These are phyloP conservation scores for Tetheella fluctuosa DNA, from an alignment of 2,888 invertebrate genomes.

Conservation along the genomic window DNA sequence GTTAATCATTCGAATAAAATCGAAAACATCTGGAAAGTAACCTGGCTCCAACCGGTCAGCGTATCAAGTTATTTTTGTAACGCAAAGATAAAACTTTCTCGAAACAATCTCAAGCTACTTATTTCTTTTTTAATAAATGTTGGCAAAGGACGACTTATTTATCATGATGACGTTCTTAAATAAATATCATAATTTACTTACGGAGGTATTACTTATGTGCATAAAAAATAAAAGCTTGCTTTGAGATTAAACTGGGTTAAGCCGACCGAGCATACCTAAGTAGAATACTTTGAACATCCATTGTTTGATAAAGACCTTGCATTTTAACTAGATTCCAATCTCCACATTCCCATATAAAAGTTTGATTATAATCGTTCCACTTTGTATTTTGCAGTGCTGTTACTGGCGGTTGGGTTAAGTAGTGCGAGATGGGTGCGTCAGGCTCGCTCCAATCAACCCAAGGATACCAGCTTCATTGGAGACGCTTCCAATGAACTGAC, in stretches of 20 bases:
- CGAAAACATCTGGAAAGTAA: slow-evolving; percentile 8
- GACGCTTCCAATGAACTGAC: slow-evolving; percentile 80
- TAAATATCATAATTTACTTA: too few species aligned
- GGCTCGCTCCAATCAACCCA: slow-evolving; percentile 60
- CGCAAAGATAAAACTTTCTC: slow-evolving; percentile 2
- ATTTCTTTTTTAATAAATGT: not conserved
- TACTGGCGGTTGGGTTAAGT: slow-evolving; percentile 55
- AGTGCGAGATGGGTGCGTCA: slow-evolving; percentile 70
- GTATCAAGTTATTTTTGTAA: slow-evolving; percentile 6
- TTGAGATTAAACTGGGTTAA: slow-evolving; percentile 4
- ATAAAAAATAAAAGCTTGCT: not conserved
- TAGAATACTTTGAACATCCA: not conserved
- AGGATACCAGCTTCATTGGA: slow-evolving; percentile 76
- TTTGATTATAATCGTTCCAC: not conserved
- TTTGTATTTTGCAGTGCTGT: slow-evolving; percentile 55
- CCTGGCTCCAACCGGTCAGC: not conserved
- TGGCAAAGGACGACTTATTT: too few species aligned
- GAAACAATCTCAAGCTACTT: not conserved
- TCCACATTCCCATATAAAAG: not conserved
- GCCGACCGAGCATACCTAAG: not conserved
- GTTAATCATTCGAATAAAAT: slow-evolving; percentile 12
- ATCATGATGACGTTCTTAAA: too few species aligned
- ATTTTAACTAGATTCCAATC: slow-evolving; percentile 4
- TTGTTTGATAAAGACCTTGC: not conserved
- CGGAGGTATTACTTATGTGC: too few species aligned